Conservation (phyloP, 2,888 invertebrate species). For the Hymenopus coronatus region DNA sequence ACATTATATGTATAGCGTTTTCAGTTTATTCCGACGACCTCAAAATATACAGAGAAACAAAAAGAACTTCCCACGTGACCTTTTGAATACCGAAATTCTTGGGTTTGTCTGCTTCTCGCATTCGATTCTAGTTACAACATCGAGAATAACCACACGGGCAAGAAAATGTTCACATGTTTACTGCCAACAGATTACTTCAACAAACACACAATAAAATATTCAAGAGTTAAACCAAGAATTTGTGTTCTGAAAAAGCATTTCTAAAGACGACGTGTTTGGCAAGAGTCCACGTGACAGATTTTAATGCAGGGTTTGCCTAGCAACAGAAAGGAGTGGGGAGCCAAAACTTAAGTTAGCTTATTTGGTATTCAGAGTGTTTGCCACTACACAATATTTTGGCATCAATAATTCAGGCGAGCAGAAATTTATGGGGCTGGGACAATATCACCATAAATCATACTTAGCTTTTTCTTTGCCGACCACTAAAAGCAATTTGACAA, state of each 20-base stretch:
- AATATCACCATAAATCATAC: background rate
- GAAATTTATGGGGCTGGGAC: background rate
- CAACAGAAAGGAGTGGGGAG: background rate
- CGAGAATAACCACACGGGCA: too few species aligned
- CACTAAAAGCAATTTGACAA: background rate
- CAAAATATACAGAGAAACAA: too few species aligned
- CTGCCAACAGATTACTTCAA: too few species aligned
- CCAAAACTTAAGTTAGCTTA: background rate
- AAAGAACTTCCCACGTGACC: too few species aligned
- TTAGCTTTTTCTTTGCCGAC: background rate
- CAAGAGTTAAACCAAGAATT: background rate
- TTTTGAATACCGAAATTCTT: too few species aligned
- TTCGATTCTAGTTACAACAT: too few species aligned
- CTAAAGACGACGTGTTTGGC: too few species aligned
- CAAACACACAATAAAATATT: background rate
- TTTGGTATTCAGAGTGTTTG: background rate
- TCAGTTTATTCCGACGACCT: too few species aligned
- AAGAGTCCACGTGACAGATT: background rate
- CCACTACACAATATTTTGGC: background rate
- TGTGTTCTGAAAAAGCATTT: background rate
- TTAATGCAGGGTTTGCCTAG: too few species aligned
- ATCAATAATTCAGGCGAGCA: background rate
- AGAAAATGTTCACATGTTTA: too few species aligned
- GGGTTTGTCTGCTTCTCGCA: too few species aligned
- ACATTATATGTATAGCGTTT: too few species aligned